Percentiles rank a stretch among this genome's conserved stretches.
Evolutionary conservation across 1,140 invertebrate species (phyloP).

Genomic region (Drosophila albomicans): DNA sequence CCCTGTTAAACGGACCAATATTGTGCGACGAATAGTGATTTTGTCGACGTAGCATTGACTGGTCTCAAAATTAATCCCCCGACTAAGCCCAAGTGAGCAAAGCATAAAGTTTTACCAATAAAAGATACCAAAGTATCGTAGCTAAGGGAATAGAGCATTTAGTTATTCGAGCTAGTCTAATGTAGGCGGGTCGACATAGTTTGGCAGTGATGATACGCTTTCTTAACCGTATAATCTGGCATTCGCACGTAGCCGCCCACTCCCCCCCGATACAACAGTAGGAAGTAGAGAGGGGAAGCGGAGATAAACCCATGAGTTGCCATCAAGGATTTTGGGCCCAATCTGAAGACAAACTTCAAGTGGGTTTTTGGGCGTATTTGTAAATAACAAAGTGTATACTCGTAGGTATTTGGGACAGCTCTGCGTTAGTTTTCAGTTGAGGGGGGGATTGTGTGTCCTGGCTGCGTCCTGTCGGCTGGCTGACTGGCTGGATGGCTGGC

Average conservation of each 20-base stretch:
- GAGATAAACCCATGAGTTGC: background rate
- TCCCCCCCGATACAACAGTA: no score
- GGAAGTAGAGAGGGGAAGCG: background rate
- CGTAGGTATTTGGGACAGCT: conserved; percentile 36
- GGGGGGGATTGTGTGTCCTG: background rate
- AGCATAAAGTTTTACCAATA: no score
- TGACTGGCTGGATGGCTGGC: background rate
- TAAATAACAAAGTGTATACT: conserved; percentile 62
- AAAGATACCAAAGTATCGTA: background rate
- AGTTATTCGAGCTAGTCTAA: background rate
- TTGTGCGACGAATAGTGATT: no score
- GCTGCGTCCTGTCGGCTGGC: background rate
- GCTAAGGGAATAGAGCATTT: background rate
- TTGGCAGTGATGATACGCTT: conserved; percentile 40
- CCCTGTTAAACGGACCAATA: no score
- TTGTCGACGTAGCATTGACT: no score
- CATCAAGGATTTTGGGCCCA: conserved; percentile 4
- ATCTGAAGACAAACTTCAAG: conserved; percentile 71
- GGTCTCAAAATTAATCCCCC: no score
- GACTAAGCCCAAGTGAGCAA: background rate
- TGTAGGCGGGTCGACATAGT: background rate
- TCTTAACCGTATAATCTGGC: conserved; percentile 40
- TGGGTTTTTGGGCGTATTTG: conserved; percentile 59
- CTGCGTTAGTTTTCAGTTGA: conserved; percentile 4
- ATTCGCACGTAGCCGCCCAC: conserved; percentile 10